phyloP scores from a whole-genome alignment of 92 coral and sea anemone genomes.

The Phymanthus crucifer region DNA sequence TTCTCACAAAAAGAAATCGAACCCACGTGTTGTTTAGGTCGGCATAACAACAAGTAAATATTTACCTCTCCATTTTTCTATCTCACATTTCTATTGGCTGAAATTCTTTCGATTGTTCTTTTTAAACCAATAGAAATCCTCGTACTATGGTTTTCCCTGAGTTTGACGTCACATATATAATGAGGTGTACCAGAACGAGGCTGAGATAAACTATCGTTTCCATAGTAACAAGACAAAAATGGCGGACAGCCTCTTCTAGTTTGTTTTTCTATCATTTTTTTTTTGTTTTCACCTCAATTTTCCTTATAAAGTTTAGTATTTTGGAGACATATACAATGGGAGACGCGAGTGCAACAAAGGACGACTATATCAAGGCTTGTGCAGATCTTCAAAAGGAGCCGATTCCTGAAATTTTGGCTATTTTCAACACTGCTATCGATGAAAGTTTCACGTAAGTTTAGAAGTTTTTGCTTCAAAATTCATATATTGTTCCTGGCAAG shows the following conservation, averaged over 20 bases:
- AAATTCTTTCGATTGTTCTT: constrained; percentile 2
- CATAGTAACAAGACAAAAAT: constrained; percentile 63
- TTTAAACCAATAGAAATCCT: constrained; percentile 14
- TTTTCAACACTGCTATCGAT: constrained; percentile 76
- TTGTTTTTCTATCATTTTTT: not conserved
- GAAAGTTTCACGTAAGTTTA: constrained; percentile 82
- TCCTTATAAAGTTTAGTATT: not conserved
- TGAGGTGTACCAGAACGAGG: constrained; percentile 21
- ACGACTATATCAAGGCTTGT: constrained; percentile 74
- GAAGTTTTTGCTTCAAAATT: not conserved
- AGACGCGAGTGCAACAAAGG: constrained; percentile 87
- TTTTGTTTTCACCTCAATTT: not conserved
- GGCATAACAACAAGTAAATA: constrained; percentile 73
- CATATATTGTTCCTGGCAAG: not conserved
- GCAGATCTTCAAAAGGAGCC: constrained; percentile 68
- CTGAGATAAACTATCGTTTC: constrained; percentile 19
- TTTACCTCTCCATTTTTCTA: constrained; percentile 39
- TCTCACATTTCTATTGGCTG: constrained; percentile 32
- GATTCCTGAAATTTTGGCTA: constrained; percentile 73
- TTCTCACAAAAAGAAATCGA: not conserved
- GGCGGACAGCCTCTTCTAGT: constrained; percentile 41
- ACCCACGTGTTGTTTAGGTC: constrained; percentile 29
- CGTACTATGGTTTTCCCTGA: not conserved
- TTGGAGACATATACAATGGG: constrained; percentile 47
- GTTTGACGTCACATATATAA: not conserved